These are phyloP conservation scores for Lipotes vexillifer DNA, from an alignment of 2,113 vertebrate species.

Conservation along the genomic window DNA sequence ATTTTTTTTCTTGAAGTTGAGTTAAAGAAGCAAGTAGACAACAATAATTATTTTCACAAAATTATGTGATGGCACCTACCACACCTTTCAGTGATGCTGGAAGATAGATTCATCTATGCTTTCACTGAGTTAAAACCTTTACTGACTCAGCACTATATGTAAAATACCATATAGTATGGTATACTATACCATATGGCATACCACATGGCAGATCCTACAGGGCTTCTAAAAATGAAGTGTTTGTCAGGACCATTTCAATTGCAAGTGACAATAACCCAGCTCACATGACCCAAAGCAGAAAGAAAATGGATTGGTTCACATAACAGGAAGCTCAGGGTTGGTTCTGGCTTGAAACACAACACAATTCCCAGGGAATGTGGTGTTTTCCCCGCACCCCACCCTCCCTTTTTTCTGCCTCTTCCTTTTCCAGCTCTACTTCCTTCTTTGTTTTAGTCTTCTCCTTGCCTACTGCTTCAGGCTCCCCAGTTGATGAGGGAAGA, in stretches of 20 bases:
- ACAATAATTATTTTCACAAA: neutral
- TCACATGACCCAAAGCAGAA: neutral
- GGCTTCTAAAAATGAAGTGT: neutral
- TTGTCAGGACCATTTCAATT: neutral
- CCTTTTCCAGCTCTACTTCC: neutral
- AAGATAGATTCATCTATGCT: neutral
- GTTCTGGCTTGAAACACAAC: neutral
- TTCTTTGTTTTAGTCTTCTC: neutral
- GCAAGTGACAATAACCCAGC: neutral
- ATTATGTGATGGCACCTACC: neutral
- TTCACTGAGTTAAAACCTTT: neutral
- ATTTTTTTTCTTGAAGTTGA: neutral
- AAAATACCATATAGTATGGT: too few species aligned
- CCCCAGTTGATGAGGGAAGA: neutral
- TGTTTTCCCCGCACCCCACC: rapidly evolving
- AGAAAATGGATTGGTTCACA: neutral
- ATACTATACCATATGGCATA: too few species aligned
- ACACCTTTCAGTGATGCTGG: neutral
- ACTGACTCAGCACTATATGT: neutral
- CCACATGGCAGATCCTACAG: neutral
- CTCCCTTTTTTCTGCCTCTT: neutral
- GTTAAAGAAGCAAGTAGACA: neutral
- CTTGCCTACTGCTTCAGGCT: neutral
- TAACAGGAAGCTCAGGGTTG: neutral
- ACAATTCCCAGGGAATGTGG: neutral